A percentile compares a stretch with the other conserved stretches of the same genome.
phyloP scores from a whole-genome alignment of 1,140 invertebrate genomes.

The Drosophila watanabei region DNA sequence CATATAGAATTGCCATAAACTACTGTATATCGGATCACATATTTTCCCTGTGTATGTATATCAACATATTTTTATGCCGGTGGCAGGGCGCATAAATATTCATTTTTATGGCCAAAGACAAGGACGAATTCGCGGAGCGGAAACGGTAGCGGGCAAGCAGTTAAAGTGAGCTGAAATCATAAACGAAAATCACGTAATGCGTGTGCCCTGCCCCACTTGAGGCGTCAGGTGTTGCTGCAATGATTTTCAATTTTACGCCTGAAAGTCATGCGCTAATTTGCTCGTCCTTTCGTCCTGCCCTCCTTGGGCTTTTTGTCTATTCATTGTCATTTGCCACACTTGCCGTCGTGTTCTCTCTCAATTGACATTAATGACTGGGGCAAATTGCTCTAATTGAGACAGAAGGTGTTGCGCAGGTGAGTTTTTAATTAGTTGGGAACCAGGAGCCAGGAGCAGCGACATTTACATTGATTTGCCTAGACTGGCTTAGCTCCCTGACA shows the following conservation, averaged over 20 bases:
- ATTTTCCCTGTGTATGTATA: slow-evolving; percentile 34
- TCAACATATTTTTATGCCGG: slow-evolving; percentile 72
- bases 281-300: slow-evolving; percentile 26
- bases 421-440: slow-evolving; percentile 66
- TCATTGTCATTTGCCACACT: slow-evolving; percentile 79
- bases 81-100: slow-evolving; percentile 76
- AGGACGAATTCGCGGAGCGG: slow-evolving; percentile 35
- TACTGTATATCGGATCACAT: neutral
- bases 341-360: slow-evolving; percentile 38
- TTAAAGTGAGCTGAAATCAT: slow-evolving; percentile 82
- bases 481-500: neutral
- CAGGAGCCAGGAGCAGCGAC: neutral
- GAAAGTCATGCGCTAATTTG: slow-evolving; percentile 82
- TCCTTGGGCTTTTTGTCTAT: slow-evolving; percentile 62
- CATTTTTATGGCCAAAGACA: slow-evolving; percentile 77
- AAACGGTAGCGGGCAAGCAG: slow-evolving; percentile 67
- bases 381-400: slow-evolving; percentile 77
- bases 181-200: slow-evolving; percentile 83
- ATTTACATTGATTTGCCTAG: slow-evolving; percentile 45
- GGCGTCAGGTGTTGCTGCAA: slow-evolving; percentile 80
- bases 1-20: neutral
- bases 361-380: slow-evolving; percentile 77
- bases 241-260: slow-evolving; percentile 83
- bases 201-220: slow-evolving; percentile 23
- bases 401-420: slow-evolving; percentile 47